These are phyloP conservation scores for Chiloscyllium plagiosum DNA, from an alignment of 2,113 vertebrate species.

Conservation along the genomic window DNA sequence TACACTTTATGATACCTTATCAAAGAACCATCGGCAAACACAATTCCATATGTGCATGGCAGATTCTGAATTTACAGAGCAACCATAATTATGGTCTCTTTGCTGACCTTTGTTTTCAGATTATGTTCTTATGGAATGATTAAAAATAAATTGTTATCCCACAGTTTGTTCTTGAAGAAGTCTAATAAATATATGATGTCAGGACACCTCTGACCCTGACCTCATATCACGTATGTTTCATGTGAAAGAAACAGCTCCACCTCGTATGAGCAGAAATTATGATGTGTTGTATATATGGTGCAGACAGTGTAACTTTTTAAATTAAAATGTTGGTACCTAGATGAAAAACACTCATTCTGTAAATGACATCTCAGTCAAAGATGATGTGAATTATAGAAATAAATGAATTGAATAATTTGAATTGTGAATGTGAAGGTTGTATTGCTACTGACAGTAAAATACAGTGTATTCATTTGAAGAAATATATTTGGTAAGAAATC, in stretches of 20 bases:
- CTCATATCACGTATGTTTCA: neutral
- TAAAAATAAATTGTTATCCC: neutral
- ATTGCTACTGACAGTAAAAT: neutral
- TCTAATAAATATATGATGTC: neutral
- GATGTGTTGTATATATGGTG: neutral
- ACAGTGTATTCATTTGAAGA: neutral
- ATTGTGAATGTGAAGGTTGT: neutral
- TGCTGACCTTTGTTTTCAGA: neutral
- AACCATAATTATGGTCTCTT: conserved; percentile 40
- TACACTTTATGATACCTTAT: conserved; percentile 55
- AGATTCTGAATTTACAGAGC: conserved; percentile 47
- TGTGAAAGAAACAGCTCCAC: neutral
- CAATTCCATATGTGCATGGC: conserved; percentile 50
- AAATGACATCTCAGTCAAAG: neutral
- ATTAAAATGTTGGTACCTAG: neutral
- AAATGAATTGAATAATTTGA: conserved; percentile 1
- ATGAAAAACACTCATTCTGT: neutral
- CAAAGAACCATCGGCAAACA: conserved; percentile 50
- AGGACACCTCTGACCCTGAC: neutral
- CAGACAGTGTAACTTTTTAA: neutral
- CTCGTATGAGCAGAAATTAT: neutral
- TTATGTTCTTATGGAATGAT: neutral
- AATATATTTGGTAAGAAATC: neutral
- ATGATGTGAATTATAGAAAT: neutral
- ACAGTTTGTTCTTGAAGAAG: neutral